Evolutionary conservation across 2,113 vertebrate species (phyloP).

Genomic region (Oxyruncus cristatus): DNA sequence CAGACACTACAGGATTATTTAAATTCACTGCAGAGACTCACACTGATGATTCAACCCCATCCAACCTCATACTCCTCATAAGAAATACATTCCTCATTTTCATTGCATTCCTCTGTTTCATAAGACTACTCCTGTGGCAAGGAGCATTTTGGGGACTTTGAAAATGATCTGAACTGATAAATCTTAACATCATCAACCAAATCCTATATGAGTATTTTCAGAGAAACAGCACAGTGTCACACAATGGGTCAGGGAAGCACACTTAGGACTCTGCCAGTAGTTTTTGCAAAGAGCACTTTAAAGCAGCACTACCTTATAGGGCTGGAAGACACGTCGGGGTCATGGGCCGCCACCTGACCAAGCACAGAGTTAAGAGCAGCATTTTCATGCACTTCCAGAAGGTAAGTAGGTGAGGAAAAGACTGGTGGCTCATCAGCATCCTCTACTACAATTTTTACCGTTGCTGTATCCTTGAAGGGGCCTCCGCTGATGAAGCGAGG

Average conservation of each 20-base stretch:
- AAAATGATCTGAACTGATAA: background rate
- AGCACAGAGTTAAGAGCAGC: constrained; percentile 89
- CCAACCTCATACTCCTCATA: background rate
- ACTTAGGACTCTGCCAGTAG: background rate
- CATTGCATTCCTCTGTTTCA: background rate
- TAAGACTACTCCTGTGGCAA: background rate
- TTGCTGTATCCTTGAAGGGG: constrained; percentile 93
- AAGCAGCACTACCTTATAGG: constrained; percentile 84
- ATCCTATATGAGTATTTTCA: background rate
- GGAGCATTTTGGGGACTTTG: background rate
- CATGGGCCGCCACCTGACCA: constrained; percentile 87
- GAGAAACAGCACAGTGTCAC: background rate
- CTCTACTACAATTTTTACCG: constrained; percentile 88
- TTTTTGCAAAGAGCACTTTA: background rate
- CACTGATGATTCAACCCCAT: background rate
- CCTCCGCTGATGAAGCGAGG: constrained; percentile 81
- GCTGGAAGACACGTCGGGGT: constrained; percentile 86
- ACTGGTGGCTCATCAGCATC: constrained; percentile 93
- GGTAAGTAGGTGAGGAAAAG: constrained; percentile 87
- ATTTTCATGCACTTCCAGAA: constrained; percentile 93
- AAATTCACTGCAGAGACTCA: constrained; percentile 15
- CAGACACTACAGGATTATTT: constrained; percentile 25
- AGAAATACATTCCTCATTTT: background rate
- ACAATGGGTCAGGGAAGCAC: background rate
- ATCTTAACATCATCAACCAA: background rate